Evolutionary conservation across 2,888 invertebrate genomes (phyloP).

Genomic region (Drosophila histrio): DNA sequence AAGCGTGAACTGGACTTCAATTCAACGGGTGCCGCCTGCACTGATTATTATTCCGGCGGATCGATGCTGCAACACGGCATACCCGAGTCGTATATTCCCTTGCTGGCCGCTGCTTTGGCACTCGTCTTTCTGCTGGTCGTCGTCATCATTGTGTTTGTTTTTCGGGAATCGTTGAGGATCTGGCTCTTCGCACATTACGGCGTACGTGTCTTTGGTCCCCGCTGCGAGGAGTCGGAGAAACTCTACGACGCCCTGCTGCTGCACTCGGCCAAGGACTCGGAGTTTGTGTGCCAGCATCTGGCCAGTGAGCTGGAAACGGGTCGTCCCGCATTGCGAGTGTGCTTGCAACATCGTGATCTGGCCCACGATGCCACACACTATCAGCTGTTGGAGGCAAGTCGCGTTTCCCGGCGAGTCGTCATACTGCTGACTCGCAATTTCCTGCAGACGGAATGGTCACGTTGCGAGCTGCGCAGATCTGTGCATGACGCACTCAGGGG

Average conservation of each 20-base stretch:
- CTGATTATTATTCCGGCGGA: slow-evolving; percentile 92
- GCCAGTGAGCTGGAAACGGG: slow-evolving; percentile 94
- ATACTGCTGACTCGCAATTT: slow-evolving; percentile 95
- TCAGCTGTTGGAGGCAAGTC: slow-evolving; percentile 91
- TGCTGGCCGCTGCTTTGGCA: slow-evolving; percentile 92
- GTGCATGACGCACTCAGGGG: slow-evolving; percentile 95
- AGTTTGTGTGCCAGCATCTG: slow-evolving; percentile 93
- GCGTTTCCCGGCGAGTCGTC: slow-evolving; percentile 93
- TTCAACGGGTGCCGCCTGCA: slow-evolving; percentile 90
- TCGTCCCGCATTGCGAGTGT: slow-evolving; percentile 90
- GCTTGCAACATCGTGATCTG: slow-evolving; percentile 94
- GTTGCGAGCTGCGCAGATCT: slow-evolving; percentile 94
- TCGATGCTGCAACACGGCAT: slow-evolving; percentile 92
- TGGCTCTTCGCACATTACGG: slow-evolving; percentile 95
- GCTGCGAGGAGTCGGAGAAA: slow-evolving; percentile 92
- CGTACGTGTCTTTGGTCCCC: slow-evolving; percentile 90
- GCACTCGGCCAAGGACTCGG: slow-evolving; percentile 96
- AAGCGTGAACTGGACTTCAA: slow-evolving; percentile 93
- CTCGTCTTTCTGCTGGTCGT: slow-evolving; percentile 90
- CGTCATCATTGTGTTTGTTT: slow-evolving; percentile 91
- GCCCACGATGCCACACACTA: slow-evolving; percentile 87
- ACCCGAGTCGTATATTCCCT: slow-evolving; percentile 91
- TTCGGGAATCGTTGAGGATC: slow-evolving; percentile 92
- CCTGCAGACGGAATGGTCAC: slow-evolving; percentile 96
- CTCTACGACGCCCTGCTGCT: slow-evolving; percentile 96